A percentile compares a stretch with the other conserved stretches of the same genome.
Evolutionary conservation across 2,797 vertebrate species (phyloP).

Genomic region (Psittacula derbiana): DNA sequence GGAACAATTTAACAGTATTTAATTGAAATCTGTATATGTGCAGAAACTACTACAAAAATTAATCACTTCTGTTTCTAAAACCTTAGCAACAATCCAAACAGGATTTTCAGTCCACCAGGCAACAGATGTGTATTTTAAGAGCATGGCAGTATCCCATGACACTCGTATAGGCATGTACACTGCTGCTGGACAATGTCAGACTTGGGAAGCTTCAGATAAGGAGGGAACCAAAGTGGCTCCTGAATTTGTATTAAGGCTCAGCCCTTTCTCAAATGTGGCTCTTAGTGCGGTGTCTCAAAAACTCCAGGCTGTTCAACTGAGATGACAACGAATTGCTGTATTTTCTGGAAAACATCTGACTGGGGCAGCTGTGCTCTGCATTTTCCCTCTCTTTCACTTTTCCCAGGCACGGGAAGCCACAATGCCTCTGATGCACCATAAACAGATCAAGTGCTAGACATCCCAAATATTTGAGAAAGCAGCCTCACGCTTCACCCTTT

Average conservation of each 20-base stretch:
- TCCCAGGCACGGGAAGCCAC: neutral
- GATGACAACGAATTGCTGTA: neutral
- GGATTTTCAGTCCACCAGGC: neutral
- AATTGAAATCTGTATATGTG: neutral
- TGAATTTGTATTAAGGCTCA: neutral
- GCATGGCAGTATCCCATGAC: neutral
- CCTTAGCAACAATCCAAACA: neutral
- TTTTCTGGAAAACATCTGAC: neutral
- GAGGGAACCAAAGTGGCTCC: neutral
- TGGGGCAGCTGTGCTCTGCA: fast-evolving
- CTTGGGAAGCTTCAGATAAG: neutral
- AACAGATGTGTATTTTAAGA: slow-evolving; percentile 32
- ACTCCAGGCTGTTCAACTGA: neutral
- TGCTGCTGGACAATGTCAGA: neutral
- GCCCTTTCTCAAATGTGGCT: neutral
- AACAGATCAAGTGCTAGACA: neutral
- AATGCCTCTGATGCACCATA: neutral
- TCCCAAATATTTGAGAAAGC: neutral
- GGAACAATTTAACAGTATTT: neutral
- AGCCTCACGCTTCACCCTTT: neutral
- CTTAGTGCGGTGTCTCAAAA: neutral
- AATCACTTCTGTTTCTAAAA: neutral
- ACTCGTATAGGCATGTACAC: neutral
- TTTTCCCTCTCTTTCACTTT: neutral
- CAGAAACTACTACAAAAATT: neutral